Evolutionary conservation across 1,140 invertebrate species (phyloP).

Genomic region (Bicyclus anynana): DNA sequence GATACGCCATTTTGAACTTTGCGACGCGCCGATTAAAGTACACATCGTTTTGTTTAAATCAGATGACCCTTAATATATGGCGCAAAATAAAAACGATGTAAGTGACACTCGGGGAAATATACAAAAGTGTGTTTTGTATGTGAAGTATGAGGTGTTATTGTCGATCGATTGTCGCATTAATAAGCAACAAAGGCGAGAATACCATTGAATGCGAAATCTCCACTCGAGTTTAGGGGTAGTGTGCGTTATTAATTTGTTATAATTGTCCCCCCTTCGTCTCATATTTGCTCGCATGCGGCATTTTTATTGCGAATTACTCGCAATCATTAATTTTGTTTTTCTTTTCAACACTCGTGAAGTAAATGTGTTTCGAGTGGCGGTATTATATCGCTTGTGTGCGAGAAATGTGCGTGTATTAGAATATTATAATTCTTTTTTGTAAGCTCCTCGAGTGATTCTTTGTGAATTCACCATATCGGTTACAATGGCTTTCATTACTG

Average conservation of each 20-base stretch:
- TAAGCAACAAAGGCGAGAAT: constrained; percentile 62
- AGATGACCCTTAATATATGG: constrained; percentile 64
- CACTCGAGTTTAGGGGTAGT: constrained; percentile 73
- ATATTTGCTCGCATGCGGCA: constrained; percentile 73
- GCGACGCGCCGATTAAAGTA: constrained; percentile 31
- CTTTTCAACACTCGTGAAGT: constrained; percentile 52
- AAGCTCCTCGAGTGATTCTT: constrained; percentile 24
- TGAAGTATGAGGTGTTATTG: constrained; percentile 22
- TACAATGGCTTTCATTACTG: constrained; percentile 36
- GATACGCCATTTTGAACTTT: constrained; percentile 33
- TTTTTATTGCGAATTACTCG: constrained; percentile 76
- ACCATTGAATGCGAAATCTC: constrained; percentile 72
- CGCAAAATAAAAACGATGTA: constrained; percentile 33
- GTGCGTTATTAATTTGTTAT: constrained; percentile 75
- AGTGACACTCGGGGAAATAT: constrained; percentile 6
- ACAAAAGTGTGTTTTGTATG: constrained; percentile 14
- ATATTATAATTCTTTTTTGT: constrained; percentile 13
- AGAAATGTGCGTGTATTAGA: constrained; percentile 29
- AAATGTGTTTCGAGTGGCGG: constrained; percentile 52
- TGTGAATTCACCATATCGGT: constrained; percentile 42
- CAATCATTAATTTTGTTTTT: constrained; percentile 76
- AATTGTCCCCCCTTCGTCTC: constrained; percentile 64
- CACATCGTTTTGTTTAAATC: constrained; percentile 33
- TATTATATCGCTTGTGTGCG: constrained; percentile 38
- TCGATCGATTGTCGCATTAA: constrained; percentile 23